These are phyloP conservation scores for Hybos culiciformis DNA, from an alignment of 2,888 invertebrate species.

Conservation along the genomic window DNA sequence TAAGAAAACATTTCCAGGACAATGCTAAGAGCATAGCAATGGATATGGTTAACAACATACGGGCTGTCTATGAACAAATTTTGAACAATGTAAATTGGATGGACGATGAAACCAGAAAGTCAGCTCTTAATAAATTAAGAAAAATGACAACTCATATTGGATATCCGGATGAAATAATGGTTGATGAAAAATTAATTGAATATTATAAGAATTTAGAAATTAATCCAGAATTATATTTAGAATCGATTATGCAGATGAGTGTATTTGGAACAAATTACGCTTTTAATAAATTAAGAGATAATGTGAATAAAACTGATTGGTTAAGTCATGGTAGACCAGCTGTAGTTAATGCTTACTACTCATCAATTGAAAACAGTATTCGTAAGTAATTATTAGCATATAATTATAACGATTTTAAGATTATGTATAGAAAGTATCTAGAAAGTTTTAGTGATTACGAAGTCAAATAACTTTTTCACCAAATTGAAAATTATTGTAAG, in stretches of 20 bases:
- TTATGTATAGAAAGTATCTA: not conserved
- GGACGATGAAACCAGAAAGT: constrained; percentile 66
- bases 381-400: constrained; percentile 44
- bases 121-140: constrained; percentile 65
- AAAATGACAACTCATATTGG: constrained; percentile 83
- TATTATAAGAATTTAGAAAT: constrained; percentile 67
- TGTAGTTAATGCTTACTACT: constrained; percentile 76
- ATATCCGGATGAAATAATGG: constrained; percentile 79
- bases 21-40: constrained; percentile 68
- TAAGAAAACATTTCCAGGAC: constrained; percentile 75
- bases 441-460: not conserved
- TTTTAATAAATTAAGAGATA: constrained; percentile 60
- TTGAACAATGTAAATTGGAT: constrained; percentile 78
- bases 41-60: constrained; percentile 79
- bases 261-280: constrained; percentile 68
- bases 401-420: not conserved
- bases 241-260: constrained; percentile 62
- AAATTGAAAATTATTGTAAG: not conserved
- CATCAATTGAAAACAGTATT: constrained; percentile 73
- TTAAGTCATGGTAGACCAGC: constrained; percentile 71
- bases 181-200: constrained; percentile 62
- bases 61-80: constrained; percentile 67
- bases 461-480: too few species aligned
- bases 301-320: constrained; percentile 78
- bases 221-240: constrained; percentile 53